These are phyloP conservation scores for Acipenser oxyrinchus DNA, from an alignment of 2,797 vertebrate species.

Conservation along the genomic window DNA sequence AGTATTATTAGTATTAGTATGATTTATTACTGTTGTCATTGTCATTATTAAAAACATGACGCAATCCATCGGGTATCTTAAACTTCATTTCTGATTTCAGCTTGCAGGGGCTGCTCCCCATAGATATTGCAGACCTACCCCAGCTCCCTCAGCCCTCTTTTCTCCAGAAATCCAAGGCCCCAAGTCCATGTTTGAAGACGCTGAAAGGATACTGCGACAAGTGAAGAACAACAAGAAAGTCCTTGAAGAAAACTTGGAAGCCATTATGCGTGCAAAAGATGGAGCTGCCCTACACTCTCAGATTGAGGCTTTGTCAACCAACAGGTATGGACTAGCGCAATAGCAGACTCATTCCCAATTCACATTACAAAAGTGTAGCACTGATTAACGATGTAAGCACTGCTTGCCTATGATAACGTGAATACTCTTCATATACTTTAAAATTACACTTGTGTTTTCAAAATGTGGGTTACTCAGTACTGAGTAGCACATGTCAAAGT, in stretches of 20 bases:
- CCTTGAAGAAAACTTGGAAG: slow-evolving; percentile 83
- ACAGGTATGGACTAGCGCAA: slow-evolving; percentile 59
- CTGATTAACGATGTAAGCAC: too few species aligned
- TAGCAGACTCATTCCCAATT: neutral
- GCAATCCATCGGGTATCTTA: too few species aligned
- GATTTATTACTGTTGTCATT: too few species aligned
- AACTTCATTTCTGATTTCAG: too few species aligned
- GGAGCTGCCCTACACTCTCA: slow-evolving; percentile 59
- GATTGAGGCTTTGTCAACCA: slow-evolving; percentile 58
- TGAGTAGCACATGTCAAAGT: too few species aligned
- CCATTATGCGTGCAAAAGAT: slow-evolving; percentile 57
- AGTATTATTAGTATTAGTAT: too few species aligned
- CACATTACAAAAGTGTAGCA: too few species aligned
- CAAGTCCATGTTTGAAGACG: slow-evolving; percentile 71
- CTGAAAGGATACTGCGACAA: slow-evolving; percentile 64
- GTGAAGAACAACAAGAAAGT: slow-evolving; percentile 73
- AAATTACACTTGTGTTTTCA: too few species aligned
- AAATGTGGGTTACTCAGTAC: too few species aligned
- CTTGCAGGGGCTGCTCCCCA: too few species aligned
- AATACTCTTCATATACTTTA: slow-evolving; percentile 14
- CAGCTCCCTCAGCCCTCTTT: slow-evolving; percentile 17
- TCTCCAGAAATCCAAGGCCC: slow-evolving; percentile 39
- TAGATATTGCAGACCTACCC: too few species aligned
- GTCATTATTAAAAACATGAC: too few species aligned
- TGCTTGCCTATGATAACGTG: neutral